Evolutionary conservation across 2,797 vertebrate genomes (phyloP), one percentile per base, ranked within the genome.

Genomic region (Odontamblyopus rebecca): DNA sequence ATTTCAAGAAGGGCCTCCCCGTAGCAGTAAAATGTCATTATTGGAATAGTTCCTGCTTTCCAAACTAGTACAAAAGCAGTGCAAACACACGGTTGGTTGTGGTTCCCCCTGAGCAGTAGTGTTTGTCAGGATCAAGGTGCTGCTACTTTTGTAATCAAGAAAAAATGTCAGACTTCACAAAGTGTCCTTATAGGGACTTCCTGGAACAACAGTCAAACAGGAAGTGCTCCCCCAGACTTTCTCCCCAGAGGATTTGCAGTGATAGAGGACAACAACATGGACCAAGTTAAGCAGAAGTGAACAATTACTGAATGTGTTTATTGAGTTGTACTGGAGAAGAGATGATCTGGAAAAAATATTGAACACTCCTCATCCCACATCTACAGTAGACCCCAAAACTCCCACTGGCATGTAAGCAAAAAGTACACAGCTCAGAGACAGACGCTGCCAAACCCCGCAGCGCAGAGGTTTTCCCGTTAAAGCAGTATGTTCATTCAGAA

Each of bases 151-250:
- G 74, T 67, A 71, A 67, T 51, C 69, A 29, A 60, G 30, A 35
- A 61, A 44, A 77, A 69, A 78, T 51, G 69, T 64, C 71, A 16
- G 65, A 54, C 61, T 71, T 77, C 71, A 57, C 62, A 50, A 73
- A 60, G 15, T 67, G 29, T 66, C 67, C 66, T 70, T 86, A 68
- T 75, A 76, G 23, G 77, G 74, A 74, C 57, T 84, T 84, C 81
- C 76, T 85, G 69, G 71, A 76, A 72, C 59, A 68, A 29, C 35
- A 72, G 65, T 76, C 60, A 74, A 80, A 84, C 74, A 86, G 81
- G 82, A 87, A 89, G 78, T 53, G 48, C 72, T 74, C 53, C 61
- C 59, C 61, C 23, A 68, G 69, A 67, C 67, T 16, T 60, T 70
- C 29, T 56, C 61, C 69, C 51, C 16, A 18, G 53, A 67, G 72